Evolutionary conservation across 2,113 vertebrate species (phyloP), one percentile per base, ranked within the genome.

Genomic region (Lagopus leucura): DNA sequence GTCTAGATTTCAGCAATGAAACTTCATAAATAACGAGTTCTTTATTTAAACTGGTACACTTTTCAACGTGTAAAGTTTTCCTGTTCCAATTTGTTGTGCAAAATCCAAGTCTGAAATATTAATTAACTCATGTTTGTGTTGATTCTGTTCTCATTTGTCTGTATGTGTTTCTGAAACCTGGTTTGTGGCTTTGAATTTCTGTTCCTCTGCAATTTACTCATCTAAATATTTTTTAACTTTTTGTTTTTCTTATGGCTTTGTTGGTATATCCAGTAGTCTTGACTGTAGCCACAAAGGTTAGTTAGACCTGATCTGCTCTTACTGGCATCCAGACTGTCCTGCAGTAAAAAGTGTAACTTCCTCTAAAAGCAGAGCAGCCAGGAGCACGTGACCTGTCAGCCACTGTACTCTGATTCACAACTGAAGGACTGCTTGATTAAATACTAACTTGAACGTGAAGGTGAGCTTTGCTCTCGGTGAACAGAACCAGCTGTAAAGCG

Each of bases 381-480:
- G 69, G 27, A 77, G 72, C 93, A 86, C 61, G 76, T 94, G 95
- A 94, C 82, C 52, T 90, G 82, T 88, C 85, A 86, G 89, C 58
- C 38, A 0, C 27, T 89, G 84, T 76, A 77, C 65, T 88, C 75
- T 90, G 89, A 83, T 91, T 93, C 90, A 61, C 76, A 65, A 5
- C 0, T 69, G 88, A 77, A 65, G 52, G 79, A 48, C 43, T 83
- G 48, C 60, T 75, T 67, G 88, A 61, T 86, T 64, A 94, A 86
- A 48, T 55, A 43, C 50, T 50, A 71, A 48, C 52, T 54, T 43
- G 47, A 38, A 66, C 45, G 64, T 80, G 47, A 77, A 88, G 93
- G 88, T 97, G 93, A 95, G 91, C 91, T 93, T 90, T 94, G 89
- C 87, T 89, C 75, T 80, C 38, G 9, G 34, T 82, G 42, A 52